Base-by-base conservation (phyloP, 1,140 invertebrate genomes). In the Solen grandis region DNA sequence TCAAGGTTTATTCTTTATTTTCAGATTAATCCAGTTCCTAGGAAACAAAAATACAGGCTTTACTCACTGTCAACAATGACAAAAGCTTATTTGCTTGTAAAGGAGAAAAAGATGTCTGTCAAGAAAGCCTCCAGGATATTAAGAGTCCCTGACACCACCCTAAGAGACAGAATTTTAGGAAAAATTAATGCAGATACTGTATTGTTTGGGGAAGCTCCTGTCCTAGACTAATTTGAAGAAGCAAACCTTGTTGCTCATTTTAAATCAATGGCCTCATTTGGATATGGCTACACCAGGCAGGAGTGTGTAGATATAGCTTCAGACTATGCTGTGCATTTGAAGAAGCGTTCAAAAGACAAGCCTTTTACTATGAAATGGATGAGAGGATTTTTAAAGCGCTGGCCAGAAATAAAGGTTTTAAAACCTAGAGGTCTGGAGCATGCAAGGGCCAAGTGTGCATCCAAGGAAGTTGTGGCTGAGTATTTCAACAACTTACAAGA, bases 281-380 rank as follows among this genome's bases (percentile, higher is more conserved):
- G n/a, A n/a, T n/a, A n/a, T n/a, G n/a, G n/a, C n/a, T n/a, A n/a
- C 41, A 68, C 65, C 5, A 8, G 29, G 36, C 38, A 68, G n/a
- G 65, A 68, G 36, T 68, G 65, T 52, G 41, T 68, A 50, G 65
- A 68, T 50, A 27, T 68, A 10, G 65, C 38, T 27, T 50, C 65
- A 5, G 5, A 46, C 1, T 68, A 68, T 50, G 65, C 65, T 68
- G 41, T 68, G 3, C 38, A 68, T 36, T 50, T 68, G 46, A 46
- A 25, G 13, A 75, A 38, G 27, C 1, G 80, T 22, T 33, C 59
- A 19, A 66, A 41, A 13, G 66, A 76, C 10, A 70, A 80, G 14
- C 35, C 57, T 13, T 16, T 83, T 10, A 52, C 81, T 33, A 36
- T 83, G 31, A 62, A 50, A 2, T 83, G 84, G 81, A 74, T 65